Evolutionary conservation across 2,797 vertebrate genomes (phyloP), one percentile per base, ranked within the genome.

Genomic region (Argya squamiceps): DNA sequence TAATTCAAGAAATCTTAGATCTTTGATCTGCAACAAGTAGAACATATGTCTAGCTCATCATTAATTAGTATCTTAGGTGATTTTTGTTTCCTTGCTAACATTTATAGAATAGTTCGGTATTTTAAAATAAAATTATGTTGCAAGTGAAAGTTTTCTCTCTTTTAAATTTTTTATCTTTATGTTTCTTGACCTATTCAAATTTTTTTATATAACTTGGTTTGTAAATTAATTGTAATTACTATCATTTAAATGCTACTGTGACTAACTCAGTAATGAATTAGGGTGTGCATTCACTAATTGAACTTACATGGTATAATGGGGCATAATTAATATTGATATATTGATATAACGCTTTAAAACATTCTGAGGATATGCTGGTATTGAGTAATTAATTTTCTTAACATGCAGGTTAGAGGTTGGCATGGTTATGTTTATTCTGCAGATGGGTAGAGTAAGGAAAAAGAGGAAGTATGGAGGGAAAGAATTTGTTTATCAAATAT

Each of bases 261-360:
- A 76, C 16, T 30, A 52, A 52, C 30, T 84, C 47, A 87, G 26
- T 69, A 73, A 60, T 49, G 26, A 86, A 82, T 76, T 69, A 36
- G 65, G 43, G 44, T 21, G 4, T 79, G 37, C 37, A 53, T 93
- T 69, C 63, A 79, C 3, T 78, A 69, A 84, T n/a, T 90, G 41
- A 65, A 83, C 9, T 87, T 82, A n/a, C 24, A 34, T 76, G 41
- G 30, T 77, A 79, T 73, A 90, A 65, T 92, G 67, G 12, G 21
- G 5, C 32, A 84, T 95, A 94, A 94, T 94, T 92, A 73, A 12
- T 67, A 73, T 73, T 92, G 76, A 82, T 96, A 34, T 82, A 87
- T 91, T 82, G 74, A 82, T 89, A 67, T 7, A 93, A 69, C 2
- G 2, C 47, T 93, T 88, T 82, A 79, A 43, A 88, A 30, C 17